Evolutionary conservation across 2,113 vertebrate genomes (phyloP).

Genomic region (Piliocolobus tephrosceles): DNA sequence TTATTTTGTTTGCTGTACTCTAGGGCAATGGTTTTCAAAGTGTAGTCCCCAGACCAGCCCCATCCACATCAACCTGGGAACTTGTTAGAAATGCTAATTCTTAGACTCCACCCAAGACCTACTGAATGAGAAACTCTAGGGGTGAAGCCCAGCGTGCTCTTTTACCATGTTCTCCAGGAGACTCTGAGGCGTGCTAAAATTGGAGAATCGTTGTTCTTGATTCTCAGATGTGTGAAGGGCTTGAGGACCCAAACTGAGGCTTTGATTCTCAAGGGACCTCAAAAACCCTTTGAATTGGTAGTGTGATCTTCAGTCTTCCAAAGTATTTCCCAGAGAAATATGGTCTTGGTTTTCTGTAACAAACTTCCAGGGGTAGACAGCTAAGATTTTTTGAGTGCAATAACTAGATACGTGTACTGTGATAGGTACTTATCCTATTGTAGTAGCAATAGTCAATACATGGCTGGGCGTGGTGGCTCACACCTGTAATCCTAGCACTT

Average conservation of each 20-base stretch:
- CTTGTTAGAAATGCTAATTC: not conserved
- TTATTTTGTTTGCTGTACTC: not conserved
- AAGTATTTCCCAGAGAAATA: not conserved
- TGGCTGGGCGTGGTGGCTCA: too few relatives aligned
- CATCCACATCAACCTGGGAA: not conserved
- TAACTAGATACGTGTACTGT: not conserved
- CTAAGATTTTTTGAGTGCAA: not conserved
- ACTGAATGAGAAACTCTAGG: not conserved
- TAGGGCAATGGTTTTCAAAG: not conserved
- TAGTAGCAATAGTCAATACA: not conserved
- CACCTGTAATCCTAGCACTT: too few relatives aligned
- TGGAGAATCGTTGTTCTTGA: not conserved
- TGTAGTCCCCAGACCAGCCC: not conserved
- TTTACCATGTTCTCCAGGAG: not conserved
- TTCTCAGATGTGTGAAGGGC: not conserved
- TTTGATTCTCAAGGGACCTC: not conserved
- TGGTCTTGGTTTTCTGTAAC: not conserved
- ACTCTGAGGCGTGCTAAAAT: not conserved
- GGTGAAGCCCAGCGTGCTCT: too few relatives aligned
- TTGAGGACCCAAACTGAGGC: not conserved
- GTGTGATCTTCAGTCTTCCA: not conserved
- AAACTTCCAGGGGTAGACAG: not conserved
- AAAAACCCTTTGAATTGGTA: not conserved
- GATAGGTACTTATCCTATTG: not conserved
- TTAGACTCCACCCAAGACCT: not conserved